These are phyloP conservation scores for Oreotrochilus melanogaster DNA, from an alignment of 2,113 vertebrate genomes.

Conservation along the genomic window DNA sequence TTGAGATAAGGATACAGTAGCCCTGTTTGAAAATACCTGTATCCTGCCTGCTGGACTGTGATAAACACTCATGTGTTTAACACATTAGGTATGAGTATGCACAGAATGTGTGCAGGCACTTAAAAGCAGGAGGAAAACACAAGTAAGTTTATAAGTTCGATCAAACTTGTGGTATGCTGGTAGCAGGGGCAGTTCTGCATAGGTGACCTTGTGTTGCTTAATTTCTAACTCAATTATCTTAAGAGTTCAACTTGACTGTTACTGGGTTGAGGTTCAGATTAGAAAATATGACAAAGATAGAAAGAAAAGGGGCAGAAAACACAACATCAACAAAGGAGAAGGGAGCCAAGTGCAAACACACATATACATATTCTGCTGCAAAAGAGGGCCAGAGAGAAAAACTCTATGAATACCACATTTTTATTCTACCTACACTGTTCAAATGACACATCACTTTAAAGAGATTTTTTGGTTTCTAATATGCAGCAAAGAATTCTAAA, in stretches of 20 bases:
- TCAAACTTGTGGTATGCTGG: background rate
- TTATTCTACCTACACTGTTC: background rate
- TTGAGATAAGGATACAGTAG: slow-evolving; percentile 22
- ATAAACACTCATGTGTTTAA: slow-evolving; percentile 13
- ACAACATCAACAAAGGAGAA: background rate
- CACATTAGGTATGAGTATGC: background rate
- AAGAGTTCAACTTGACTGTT: background rate
- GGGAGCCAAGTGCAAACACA: background rate
- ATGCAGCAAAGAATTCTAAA: background rate
- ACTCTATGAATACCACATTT: background rate
- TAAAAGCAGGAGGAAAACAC: background rate
- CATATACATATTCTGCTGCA: background rate
- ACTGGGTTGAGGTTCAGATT: background rate
- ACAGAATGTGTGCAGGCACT: background rate
- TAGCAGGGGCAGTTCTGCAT: background rate
- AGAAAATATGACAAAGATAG: background rate
- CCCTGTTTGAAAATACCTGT: background rate
- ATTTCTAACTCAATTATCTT: background rate
- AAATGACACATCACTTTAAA: background rate
- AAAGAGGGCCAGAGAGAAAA: background rate
- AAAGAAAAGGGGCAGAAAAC: background rate
- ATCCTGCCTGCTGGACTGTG: slow-evolving; percentile 32
- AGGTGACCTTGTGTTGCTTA: background rate
- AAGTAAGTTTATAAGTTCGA: background rate
- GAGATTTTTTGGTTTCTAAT: background rate